Percentiles rank a stretch among this genome's conserved stretches.
Evolutionary conservation across 2,888 invertebrate genomes (phyloP).

Genomic region (Dolomedes plantarius): DNA sequence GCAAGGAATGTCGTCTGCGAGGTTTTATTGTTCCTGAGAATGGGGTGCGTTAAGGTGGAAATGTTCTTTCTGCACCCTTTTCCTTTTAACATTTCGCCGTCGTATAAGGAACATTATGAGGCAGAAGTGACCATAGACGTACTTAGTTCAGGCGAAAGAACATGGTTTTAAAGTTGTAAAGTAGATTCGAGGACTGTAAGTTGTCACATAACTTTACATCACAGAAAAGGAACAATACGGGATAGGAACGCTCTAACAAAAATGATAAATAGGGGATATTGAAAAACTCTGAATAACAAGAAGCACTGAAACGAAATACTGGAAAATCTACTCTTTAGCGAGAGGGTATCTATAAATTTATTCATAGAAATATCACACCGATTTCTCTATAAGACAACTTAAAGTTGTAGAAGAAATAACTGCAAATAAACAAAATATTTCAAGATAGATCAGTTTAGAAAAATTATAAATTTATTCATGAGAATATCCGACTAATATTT

Average conservation of each 20-base stretch:
- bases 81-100: slow-evolving; percentile 49
- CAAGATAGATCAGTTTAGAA: no score
- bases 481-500: no score
- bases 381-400: no score
- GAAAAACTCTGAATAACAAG: no score
- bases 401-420: no score
- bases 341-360: no score
- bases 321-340: no score
- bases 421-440: no score
- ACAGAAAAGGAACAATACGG: background rate
- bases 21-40: slow-evolving; percentile 60
- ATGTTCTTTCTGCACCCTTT: slow-evolving; percentile 51
- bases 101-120: slow-evolving; percentile 30
- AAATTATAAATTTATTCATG: no score
- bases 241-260: background rate
- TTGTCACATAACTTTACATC: background rate
- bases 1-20: slow-evolving; percentile 51
- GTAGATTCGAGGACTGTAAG: background rate
- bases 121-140: slow-evolving; percentile 19
- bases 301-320: no score
- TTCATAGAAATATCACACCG: no score
- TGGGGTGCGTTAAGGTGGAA: slow-evolving; percentile 47
- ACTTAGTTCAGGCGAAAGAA: background rate
- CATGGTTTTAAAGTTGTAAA: slow-evolving; percentile 5
- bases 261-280: slow-evolving; percentile 7